Evolutionary conservation across 2,888 invertebrate species (phyloP).

Genomic region (Meiosimyza decipiens): DNA sequence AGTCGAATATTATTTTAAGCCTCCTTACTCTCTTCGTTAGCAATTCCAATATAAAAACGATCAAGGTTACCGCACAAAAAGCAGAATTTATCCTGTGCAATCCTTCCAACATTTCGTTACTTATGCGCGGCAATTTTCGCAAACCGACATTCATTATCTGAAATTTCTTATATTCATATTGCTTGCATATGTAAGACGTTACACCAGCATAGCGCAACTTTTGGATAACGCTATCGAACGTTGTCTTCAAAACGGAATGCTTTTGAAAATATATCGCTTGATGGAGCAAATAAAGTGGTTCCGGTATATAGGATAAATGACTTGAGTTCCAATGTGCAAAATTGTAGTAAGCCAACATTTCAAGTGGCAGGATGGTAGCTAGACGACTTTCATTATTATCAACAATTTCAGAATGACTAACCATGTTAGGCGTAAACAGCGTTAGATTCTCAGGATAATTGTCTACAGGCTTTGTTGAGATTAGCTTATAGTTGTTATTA

Average conservation of each 20-base stretch:
- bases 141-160: constrained; percentile 27
- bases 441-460: constrained; percentile 52
- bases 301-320: constrained; percentile 49
- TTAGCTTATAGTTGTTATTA: constrained; percentile 48
- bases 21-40: constrained; percentile 13
- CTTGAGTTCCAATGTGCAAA: constrained; percentile 43
- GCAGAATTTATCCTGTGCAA: constrained; percentile 38
- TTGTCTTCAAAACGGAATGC: constrained; percentile 49
- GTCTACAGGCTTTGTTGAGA: constrained; percentile 41
- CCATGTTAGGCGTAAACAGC: constrained; percentile 32
- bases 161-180: constrained; percentile 27
- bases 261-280: constrained; percentile 53
- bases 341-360: constrained; percentile 51
- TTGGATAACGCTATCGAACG: constrained; percentile 51
- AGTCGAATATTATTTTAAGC: constrained; percentile 27
- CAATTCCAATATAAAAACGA: constrained; percentile 44
- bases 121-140: constrained; percentile 28
- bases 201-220: constrained; percentile 52
- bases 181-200: constrained; percentile 32
- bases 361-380: constrained; percentile 47
- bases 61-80: constrained; percentile 33
- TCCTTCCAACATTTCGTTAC: constrained; percentile 39
- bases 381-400: constrained; percentile 20
- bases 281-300: constrained; percentile 52
- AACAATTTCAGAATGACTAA: constrained; percentile 21